Conservation (phyloP, 2,888 invertebrate species). For the Liopterus haemorrhoidalis region DNA sequence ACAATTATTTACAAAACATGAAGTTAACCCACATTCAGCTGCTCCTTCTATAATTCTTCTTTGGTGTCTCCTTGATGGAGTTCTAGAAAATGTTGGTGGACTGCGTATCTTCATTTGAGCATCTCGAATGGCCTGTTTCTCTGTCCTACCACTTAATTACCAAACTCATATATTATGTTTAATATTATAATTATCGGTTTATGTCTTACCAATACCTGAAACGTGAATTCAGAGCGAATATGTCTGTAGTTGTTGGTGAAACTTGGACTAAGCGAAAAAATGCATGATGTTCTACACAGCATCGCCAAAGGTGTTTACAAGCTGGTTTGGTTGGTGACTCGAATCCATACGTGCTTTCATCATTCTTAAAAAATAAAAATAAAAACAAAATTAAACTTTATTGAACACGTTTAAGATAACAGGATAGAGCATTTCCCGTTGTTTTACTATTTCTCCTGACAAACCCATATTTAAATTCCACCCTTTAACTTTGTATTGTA, state of each 20-base stretch:
- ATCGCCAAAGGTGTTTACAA: conserved; percentile 93
- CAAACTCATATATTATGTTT: not conserved
- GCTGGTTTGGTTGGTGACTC: conserved; percentile 87
- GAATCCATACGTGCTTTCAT: conserved; percentile 93
- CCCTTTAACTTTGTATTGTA: too few species aligned
- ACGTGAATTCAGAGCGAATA: conserved; percentile 72
- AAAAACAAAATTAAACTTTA: too few species aligned
- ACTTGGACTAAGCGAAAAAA: conserved; percentile 84
- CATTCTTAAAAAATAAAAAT: conserved; percentile 57
- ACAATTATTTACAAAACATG: not conserved
- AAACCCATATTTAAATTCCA: not conserved
- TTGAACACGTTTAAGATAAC: too few species aligned
- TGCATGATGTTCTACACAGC: conserved; percentile 92
- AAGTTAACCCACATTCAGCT: conserved; percentile 43
- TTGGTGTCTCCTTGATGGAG: conserved; percentile 59
- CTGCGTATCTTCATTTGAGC: conserved; percentile 45
- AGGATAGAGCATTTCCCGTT: too few species aligned
- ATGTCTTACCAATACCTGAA: conserved; percentile 65
- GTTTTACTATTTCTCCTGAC: not conserved
- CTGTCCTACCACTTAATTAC: conserved; percentile 55
- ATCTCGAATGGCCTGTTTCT: conserved; percentile 53
- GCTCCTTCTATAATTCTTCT: conserved; percentile 58
- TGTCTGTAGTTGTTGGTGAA: conserved; percentile 66
- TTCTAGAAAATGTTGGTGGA: conserved; percentile 58
- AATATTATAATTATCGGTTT: not conserved